These are phyloP conservation scores for Heliconius ismenius DNA, from an alignment of 2,888 invertebrate species.

Conservation along the genomic window DNA sequence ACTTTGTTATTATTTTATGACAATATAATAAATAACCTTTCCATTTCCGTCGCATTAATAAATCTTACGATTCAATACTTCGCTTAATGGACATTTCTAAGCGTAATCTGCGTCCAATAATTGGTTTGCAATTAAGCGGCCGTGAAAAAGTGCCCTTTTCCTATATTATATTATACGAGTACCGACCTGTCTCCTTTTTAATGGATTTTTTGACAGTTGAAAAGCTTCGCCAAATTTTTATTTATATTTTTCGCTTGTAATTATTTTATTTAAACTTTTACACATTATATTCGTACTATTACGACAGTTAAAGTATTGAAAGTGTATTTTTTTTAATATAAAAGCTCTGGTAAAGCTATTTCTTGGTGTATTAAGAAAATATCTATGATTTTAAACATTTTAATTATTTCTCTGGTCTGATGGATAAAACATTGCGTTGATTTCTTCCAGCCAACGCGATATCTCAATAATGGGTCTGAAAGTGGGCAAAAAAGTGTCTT, in stretches of 20 bases:
- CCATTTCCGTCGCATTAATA: slow-evolving; percentile 29
- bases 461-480: too few relatives aligned
- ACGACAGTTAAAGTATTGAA: neutral
- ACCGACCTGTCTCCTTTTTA: neutral
- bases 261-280: neutral
- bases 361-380: neutral
- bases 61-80: slow-evolving; percentile 37
- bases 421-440: too few relatives aligned
- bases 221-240: neutral
- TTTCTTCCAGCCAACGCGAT: too few relatives aligned
- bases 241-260: neutral
- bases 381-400: neutral
- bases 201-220: neutral
- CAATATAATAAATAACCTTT: slow-evolving; percentile 3
- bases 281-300: neutral
- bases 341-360: neutral
- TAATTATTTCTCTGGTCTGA: too few relatives aligned
- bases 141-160: slow-evolving; percentile 13
- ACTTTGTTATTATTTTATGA: neutral
- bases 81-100: slow-evolving; percentile 34
- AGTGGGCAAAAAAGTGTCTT: too few relatives aligned
- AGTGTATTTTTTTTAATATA: neutral
- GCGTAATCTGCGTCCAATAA: slow-evolving; percentile 33
- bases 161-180: neutral
- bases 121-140: slow-evolving; percentile 33